These are phyloP conservation scores for Oryzias celebensis DNA, from an alignment of 2,113 vertebrate species.

Conservation along the genomic window DNA sequence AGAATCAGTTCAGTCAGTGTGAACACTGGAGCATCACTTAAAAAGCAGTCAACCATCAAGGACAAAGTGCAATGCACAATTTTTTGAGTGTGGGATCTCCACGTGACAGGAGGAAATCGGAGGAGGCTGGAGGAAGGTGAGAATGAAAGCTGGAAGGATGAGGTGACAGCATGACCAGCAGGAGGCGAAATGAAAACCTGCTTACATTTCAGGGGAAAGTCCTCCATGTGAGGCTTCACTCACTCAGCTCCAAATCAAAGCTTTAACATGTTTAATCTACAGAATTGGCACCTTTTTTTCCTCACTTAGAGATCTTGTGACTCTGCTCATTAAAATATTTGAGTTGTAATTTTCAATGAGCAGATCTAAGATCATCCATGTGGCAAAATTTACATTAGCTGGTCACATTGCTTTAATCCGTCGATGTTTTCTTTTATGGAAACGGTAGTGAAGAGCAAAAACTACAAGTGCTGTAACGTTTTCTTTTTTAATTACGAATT, in stretches of 20 bases:
- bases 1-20: background rate
- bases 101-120: conserved; percentile 40
- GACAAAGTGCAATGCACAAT: conserved; percentile 8
- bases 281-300: conserved; percentile 42
- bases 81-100: conserved; percentile 35
- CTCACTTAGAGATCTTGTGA: conserved; percentile 7
- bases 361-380: conserved; percentile 25
- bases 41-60: background rate
- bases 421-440: conserved; percentile 22
- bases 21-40: background rate
- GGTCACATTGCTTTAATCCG: conserved; percentile 21
- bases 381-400: conserved; percentile 18
- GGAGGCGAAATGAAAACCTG: conserved; percentile 49
- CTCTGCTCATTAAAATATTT: conserved; percentile 18
- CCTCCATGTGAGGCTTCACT: conserved; percentile 38
- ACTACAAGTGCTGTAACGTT: conserved; percentile 6
- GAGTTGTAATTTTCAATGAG: conserved; percentile 16
- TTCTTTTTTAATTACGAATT: conserved; percentile 33
- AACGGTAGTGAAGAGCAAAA: conserved; percentile 31
- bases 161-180: conserved; percentile 32
- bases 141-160: conserved; percentile 37
- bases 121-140: conserved; percentile 42
- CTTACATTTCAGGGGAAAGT: conserved; percentile 12
- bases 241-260: conserved; percentile 54
- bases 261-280: conserved; percentile 65